Evolutionary conservation across 1,140 invertebrate species (phyloP), one percentile per base, ranked within the genome.

Genomic region (Colletes latitarsis): DNA sequence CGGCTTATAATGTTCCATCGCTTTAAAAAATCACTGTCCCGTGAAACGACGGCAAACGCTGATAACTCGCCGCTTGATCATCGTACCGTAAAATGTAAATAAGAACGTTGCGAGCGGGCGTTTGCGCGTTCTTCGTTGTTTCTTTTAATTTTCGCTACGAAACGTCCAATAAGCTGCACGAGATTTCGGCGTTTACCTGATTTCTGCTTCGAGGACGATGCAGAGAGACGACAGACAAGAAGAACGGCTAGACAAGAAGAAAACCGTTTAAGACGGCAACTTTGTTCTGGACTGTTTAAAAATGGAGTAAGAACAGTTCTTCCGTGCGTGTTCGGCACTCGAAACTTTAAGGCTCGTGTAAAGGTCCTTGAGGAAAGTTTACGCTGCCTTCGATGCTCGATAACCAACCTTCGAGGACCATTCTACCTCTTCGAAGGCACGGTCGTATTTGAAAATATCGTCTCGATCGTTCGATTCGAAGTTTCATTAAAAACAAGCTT

Each of bases 291-390:
- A 53, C 82, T 82, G 77, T 46, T 79, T 77, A 68, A 62, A 70
- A 68, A 74, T 69, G 60, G 55, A 21, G 6, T 46, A 60, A 73
- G 64, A 82, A 41, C 43, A 78, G 58, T 57, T 66, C 53, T 5
- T 71, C 66, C 52, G 80, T 83, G 72, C 71, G 63, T 66, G 12
- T 17, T 17, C 19, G 46, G 43, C 78, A 41, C 60, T 83, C 55
- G 60, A 71, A 84, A 84, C 58, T 84, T 83, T 57, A 41, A 70
- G 64, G 60, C 63, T 71, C 70, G 66, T 75, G 72, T 39, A 84
- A 81, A 76, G 80, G 62, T 81, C 66, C 41, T 21, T 41, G 70
- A 60, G 52, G 17, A 43, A 83, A 85, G 72, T 83, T 85, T 74
- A n/a, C 39, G n/a, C 43, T 30, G 46, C 83, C 64, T 74, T 75